Base-by-base conservation (phyloP, 1,140 invertebrate genomes). In the Stegodyphus dumicola region DNA sequence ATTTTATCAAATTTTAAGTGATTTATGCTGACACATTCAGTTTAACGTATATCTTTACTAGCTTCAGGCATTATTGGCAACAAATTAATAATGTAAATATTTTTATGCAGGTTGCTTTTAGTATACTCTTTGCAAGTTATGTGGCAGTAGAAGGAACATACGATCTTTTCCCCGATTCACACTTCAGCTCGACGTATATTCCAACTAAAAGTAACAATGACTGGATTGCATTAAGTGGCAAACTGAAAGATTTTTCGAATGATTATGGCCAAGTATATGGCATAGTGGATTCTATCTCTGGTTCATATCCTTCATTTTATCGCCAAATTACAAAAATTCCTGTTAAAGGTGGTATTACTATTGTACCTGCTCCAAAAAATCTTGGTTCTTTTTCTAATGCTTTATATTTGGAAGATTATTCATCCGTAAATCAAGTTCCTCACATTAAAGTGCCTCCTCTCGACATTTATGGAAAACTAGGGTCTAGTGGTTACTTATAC, bases 341-440 rank as follows among this genome's bases (percentile, higher is more conserved):
- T 13, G 80, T 83, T 6, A 83, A 83, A 83, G 80, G 80, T 6
- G 80, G 80, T 33, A 15, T 83, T 18, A 66, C 33, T 66, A 71
- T 83, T 54, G 80, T 83, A 53, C 70, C 56, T 53, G 80, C 80
- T 13, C 80, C 80, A 53, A 83, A 71, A 66, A 33, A 33, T 33
- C 33, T 33, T 33, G 33, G 33, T 33, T 33, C 33, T 3, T 33
- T 33, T 1, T 33, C 33, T 33, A 33, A 33, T 33, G 33, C 33
- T 33, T 33, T 33, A 33, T 33, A 33, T 33, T 33, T 33, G 33
- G 3, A 33, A 3, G 33, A 33, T 33, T 33, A 33, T 33, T 33
- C 33, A 33, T 33, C 33, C 33, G 33, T 33, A 33, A 33, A 33
- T 33, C 33, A 33, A 33, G 33, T 33, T 33, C 33, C 33, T 33